Percentiles rank a stretch among this genome's conserved stretches.
Evolutionary conservation across 2,888 invertebrate species (phyloP).

Genomic region (Acleris laterana): DNA sequence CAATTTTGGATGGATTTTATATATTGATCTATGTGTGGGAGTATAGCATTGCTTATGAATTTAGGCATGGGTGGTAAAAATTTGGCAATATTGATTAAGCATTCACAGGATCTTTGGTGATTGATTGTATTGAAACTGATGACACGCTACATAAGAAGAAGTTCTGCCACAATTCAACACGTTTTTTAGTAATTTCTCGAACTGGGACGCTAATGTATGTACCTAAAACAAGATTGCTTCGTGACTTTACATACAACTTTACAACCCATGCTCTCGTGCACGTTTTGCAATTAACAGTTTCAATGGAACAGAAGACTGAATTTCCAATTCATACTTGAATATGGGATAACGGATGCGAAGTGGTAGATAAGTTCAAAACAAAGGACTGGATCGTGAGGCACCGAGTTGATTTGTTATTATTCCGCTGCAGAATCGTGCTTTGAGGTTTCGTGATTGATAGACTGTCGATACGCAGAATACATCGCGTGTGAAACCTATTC

Average conservation of each 20-base stretch:
- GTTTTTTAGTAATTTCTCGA: too few relatives aligned
- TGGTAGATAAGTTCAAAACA: conserved; percentile 62
- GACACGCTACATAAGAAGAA: background rate
- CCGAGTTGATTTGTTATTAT: conserved; percentile 81
- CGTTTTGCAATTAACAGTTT: conserved; percentile 35
- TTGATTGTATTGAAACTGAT: background rate
- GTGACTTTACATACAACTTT: background rate
- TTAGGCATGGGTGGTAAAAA: conserved; percentile 24
- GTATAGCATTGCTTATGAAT: conserved; percentile 43
- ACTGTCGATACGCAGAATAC: conserved; percentile 50
- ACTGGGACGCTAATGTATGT: background rate
- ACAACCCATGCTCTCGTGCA: background rate
- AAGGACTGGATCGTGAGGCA: conserved; percentile 78
- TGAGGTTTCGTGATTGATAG: conserved; percentile 72
- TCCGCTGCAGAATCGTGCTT: conserved; percentile 75
- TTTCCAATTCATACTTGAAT: conserved; percentile 48
- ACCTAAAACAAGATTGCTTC: background rate
- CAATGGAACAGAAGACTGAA: conserved; percentile 25
- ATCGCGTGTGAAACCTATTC: conserved; percentile 27
- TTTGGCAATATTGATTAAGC: background rate
- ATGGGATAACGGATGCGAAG: conserved; percentile 68
- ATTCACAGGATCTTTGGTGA: background rate
- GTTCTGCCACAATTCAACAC: too few relatives aligned
- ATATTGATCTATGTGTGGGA: conserved; percentile 40
- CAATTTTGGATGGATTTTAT: conserved; percentile 56